Percentiles rank a stretch among this genome's conserved stretches.
Conservation (phyloP, 1,140 invertebrate genomes). For the Papilio machaon region DNA sequence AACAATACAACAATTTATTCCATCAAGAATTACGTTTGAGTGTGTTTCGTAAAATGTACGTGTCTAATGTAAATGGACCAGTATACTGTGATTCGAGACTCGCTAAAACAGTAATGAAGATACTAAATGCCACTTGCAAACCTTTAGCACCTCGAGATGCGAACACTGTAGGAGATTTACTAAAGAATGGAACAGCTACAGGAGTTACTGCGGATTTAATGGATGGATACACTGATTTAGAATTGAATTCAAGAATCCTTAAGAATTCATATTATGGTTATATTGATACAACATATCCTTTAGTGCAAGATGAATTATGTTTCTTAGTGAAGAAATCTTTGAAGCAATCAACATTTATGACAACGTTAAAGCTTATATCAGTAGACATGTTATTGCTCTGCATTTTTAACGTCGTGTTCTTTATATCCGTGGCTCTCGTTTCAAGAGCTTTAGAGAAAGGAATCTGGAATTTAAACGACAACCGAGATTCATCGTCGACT, state of each 20-base stretch:
- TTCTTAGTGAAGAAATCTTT: constrained; percentile 70
- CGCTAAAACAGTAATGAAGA: constrained; percentile 60
- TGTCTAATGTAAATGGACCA: constrained; percentile 59
- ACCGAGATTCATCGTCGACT: constrained; percentile 50
- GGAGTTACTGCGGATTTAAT: constrained; percentile 72
- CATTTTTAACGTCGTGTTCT: constrained; percentile 58
- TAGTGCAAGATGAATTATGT: constrained; percentile 68
- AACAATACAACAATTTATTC: constrained; percentile 65
- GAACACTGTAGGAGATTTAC: constrained; percentile 68
- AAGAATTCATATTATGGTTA: constrained; percentile 73
- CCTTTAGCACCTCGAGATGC: constrained; percentile 66
- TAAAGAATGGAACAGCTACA: constrained; percentile 70
- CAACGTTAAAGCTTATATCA: constrained; percentile 67
- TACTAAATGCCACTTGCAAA: constrained; percentile 69
- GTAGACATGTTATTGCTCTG: constrained; percentile 63
- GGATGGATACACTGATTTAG: constrained; percentile 72
- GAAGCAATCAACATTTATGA: constrained; percentile 68
- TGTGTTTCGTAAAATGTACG: constrained; percentile 67
- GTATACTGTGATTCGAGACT: constrained; percentile 63
- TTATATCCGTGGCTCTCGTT: constrained; percentile 58
- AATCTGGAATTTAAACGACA: constrained; percentile 54
- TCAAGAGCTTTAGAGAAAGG: constrained; percentile 58
- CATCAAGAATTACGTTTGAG: constrained; percentile 65
- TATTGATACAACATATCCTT: constrained; percentile 74
- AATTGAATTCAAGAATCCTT: constrained; percentile 71